Conservation (phyloP, 30 jellyfish, hydroid and myxozoan genomes). For the Catostylus mosaicus region DNA sequence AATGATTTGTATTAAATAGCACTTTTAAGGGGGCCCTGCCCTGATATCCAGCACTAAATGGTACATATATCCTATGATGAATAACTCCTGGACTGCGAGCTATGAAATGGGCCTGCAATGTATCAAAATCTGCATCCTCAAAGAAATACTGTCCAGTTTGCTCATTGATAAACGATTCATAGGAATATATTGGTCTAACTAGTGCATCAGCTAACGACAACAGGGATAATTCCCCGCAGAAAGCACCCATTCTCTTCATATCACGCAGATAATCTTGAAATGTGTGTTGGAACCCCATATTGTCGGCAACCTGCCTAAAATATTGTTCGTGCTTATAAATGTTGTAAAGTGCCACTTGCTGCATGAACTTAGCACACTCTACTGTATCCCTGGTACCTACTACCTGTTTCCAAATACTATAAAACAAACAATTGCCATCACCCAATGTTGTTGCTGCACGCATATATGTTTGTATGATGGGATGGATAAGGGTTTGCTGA, state of each 20-base stretch:
- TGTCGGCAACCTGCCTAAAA: not conserved
- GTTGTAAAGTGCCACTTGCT: too few relatives aligned
- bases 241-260: not conserved
- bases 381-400: not conserved
- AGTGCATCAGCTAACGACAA: not conserved
- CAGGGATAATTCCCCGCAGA: slow-evolving; percentile 4
- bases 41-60: not conserved
- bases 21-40: not conserved
- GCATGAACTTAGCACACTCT: not conserved
- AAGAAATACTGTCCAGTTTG: not conserved
- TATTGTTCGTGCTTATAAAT: not conserved
- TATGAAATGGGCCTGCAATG: not conserved
- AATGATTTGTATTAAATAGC: not conserved
- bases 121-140: not conserved
- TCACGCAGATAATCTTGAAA: not conserved
- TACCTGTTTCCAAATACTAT: slow-evolving; percentile 11
- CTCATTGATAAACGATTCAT: not conserved
- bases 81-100: not conserved
- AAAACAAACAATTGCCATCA: slow-evolving; percentile 18
- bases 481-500: not conserved
- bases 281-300: not conserved
- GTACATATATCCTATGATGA: not conserved
- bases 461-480: not conserved
- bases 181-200: not conserved
- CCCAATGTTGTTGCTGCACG: not conserved